These are phyloP conservation scores for Capreolus pygargus DNA, from an alignment of 2,113 vertebrate species.

Conservation along the genomic window DNA sequence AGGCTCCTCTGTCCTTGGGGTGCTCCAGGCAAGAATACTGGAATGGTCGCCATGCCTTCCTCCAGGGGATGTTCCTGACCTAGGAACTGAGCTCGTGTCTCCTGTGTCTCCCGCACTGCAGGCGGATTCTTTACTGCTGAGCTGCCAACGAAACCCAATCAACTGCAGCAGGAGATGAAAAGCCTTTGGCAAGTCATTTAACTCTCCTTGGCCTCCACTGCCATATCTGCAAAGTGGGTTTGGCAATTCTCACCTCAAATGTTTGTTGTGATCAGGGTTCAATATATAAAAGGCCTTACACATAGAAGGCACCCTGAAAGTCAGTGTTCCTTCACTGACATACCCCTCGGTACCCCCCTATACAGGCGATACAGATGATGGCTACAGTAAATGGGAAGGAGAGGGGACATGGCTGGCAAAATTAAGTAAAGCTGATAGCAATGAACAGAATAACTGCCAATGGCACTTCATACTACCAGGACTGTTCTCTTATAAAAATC, in stretches of 20 bases:
- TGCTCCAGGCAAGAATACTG: neutral
- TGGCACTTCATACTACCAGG: neutral
- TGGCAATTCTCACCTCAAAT: neutral
- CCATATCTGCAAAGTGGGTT: neutral
- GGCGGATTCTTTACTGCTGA: neutral
- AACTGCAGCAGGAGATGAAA: neutral
- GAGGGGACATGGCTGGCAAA: neutral
- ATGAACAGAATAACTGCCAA: neutral
- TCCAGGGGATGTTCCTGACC: neutral
- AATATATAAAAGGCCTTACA: neutral
- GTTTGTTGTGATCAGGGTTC: neutral
- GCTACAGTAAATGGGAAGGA: neutral
- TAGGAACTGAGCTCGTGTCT: neutral
- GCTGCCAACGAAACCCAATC: neutral
- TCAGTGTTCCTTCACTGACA: neutral
- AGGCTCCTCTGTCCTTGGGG: neutral
- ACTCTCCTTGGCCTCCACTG: neutral
- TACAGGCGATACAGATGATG: neutral
- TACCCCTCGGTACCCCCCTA: neutral
- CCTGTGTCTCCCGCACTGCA: neutral
- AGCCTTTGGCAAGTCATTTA: neutral
- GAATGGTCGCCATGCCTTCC: neutral
- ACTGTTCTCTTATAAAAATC: neutral
- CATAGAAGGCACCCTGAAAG: neutral
- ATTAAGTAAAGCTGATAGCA: neutral